A percentile compares a stretch with the other conserved stretches of the same genome.
These are phyloP conservation scores for Perodicticus potto DNA, from an alignment of 2,797 vertebrate genomes.

Conservation along the genomic window DNA sequence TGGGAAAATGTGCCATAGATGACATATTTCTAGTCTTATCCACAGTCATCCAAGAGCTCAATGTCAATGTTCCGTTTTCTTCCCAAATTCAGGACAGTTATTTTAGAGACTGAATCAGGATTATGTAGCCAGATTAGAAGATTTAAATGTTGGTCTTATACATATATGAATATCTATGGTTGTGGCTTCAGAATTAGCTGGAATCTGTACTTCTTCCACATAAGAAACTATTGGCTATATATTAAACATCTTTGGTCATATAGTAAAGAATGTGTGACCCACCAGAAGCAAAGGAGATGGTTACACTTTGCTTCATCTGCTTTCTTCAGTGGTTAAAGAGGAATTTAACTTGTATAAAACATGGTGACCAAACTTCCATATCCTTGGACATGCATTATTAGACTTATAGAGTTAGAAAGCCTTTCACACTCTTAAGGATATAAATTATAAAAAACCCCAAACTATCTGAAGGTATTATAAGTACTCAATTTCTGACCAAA, in stretches of 20 bases:
- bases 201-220: background rate
- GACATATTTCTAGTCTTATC: background rate
- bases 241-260: no score
- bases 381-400: background rate
- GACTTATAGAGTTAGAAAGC: background rate
- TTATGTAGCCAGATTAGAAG: background rate
- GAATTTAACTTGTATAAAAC: background rate
- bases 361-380: background rate
- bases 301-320: background rate
- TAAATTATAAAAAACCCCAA: background rate
- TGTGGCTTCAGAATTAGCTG: background rate
- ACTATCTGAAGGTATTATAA: background rate
- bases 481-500: background rate
- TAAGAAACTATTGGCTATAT: background rate
- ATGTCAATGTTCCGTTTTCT: background rate
- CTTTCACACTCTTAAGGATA: background rate
- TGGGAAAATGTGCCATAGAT: background rate
- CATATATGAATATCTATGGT: background rate
- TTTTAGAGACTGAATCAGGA: background rate
- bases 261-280: background rate
- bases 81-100: background rate
- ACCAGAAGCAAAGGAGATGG: background rate
- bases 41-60: background rate
- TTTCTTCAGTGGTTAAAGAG: background rate
- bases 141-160: background rate